These are phyloP conservation scores for Chrysodeixis includens DNA, from an alignment of 2,888 invertebrate species.

Conservation along the genomic window DNA sequence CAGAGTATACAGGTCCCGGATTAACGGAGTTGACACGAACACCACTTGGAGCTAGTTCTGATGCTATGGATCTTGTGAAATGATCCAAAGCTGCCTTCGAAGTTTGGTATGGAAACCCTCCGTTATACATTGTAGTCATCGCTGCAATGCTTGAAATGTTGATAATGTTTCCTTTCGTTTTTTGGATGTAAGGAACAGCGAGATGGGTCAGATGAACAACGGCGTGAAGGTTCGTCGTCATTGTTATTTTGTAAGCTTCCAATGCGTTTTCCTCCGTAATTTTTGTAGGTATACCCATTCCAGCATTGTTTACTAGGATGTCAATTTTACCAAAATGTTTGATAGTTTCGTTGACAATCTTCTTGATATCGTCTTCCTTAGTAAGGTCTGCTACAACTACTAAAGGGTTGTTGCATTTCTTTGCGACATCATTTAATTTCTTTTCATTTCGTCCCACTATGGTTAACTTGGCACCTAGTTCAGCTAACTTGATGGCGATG, in stretches of 20 bases:
- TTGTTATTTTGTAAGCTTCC: slow-evolving; percentile 28
- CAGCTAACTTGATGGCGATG: slow-evolving; percentile 44
- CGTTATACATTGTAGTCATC: background rate
- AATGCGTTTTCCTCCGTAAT: slow-evolving; percentile 33
- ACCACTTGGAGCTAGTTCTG: slow-evolving; percentile 92
- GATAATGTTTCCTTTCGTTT: slow-evolving; percentile 91
- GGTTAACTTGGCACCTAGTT: slow-evolving; percentile 55
- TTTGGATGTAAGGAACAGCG: slow-evolving; percentile 53
- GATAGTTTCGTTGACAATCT: slow-evolving; percentile 29
- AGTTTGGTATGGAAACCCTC: slow-evolving; percentile 39
- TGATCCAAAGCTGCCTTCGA: slow-evolving; percentile 60
- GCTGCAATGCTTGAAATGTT: slow-evolving; percentile 85
- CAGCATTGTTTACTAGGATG: slow-evolving; percentile 50
- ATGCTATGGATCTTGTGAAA: slow-evolving; percentile 61
- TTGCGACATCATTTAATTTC: slow-evolving; percentile 46
- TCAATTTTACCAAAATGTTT: slow-evolving; percentile 40
- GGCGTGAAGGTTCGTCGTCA: slow-evolving; percentile 43
- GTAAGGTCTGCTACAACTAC: slow-evolving; percentile 34
- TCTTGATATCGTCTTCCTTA: slow-evolving; percentile 34
- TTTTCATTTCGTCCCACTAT: slow-evolving; percentile 56
- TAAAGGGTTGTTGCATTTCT: slow-evolving; percentile 30
- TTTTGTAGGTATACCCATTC: slow-evolving; percentile 7
- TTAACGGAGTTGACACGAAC: slow-evolving; percentile 90
- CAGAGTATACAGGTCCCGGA: slow-evolving; percentile 50
- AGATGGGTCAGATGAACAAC: slow-evolving; percentile 44